phyloP scores from a whole-genome alignment of 1,140 invertebrate species.

The Orchestia grillus region DNA sequence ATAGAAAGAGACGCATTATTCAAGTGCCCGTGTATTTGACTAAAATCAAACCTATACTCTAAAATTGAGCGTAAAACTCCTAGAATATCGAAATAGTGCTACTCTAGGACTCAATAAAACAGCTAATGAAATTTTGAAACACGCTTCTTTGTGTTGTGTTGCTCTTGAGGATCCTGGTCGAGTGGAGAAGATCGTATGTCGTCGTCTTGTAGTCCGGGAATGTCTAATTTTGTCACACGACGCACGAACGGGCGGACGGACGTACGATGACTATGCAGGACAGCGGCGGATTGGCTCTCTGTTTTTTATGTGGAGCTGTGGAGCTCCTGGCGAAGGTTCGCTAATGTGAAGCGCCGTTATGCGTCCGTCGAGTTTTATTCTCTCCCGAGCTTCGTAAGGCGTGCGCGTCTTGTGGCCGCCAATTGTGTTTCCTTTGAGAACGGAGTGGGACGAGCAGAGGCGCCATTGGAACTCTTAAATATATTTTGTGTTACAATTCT shows the following conservation, averaged over 20 bases:
- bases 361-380: neutral
- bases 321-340: neutral
- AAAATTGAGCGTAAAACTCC: too few relatives aligned
- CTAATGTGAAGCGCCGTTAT: neutral
- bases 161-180: neutral
- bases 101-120: neutral
- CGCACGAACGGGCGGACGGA: neutral
- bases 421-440: neutral
- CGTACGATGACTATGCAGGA: neutral
- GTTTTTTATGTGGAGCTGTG: neutral
- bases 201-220: neutral
- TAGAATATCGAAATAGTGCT: neutral
- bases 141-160: neutral
- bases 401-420: neutral
- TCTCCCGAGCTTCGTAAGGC: constrained; percentile 4
- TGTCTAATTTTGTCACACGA: neutral
- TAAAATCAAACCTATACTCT: too few relatives aligned
- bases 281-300: neutral
- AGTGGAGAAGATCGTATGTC: neutral
- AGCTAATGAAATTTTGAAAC: neutral
- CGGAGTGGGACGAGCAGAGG: neutral
- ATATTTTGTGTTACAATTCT: neutral
- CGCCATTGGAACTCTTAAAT: neutral
- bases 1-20: too few relatives aligned
- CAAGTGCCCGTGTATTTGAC: too few relatives aligned